Conservation (phyloP, 2,888 invertebrate genomes). For the Zeuzera pyrina region DNA sequence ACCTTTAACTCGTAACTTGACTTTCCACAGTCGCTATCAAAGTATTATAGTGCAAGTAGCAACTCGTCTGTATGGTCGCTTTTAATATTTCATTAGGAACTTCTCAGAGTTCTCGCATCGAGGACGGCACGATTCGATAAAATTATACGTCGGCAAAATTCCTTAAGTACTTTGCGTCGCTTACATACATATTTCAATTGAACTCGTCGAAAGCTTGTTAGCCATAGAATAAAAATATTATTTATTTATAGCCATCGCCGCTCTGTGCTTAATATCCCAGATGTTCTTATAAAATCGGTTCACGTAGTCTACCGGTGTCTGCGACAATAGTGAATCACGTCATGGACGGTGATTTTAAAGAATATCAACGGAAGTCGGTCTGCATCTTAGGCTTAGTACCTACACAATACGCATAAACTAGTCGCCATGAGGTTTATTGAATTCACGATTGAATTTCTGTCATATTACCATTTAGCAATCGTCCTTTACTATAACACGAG, state of each 20-base stretch:
- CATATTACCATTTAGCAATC: too few relatives aligned
- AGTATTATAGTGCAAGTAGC: conserved; percentile 1
- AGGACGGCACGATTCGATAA: conserved; percentile 27
- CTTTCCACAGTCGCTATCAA: too few relatives aligned
- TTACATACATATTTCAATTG: conserved; percentile 30
- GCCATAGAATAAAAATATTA: conserved; percentile 5
- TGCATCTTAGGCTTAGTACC: conserved; percentile 24
- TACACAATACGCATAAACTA: too few relatives aligned
- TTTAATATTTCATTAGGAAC: conserved; percentile 60
- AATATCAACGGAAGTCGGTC: conserved; percentile 44
- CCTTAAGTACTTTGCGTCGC: conserved; percentile 31
- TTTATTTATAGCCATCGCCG: too few relatives aligned
- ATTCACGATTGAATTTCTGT: too few relatives aligned
- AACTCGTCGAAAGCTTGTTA: conserved; percentile 5
- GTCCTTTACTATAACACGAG: too few relatives aligned
- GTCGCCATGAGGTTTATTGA: too few relatives aligned
- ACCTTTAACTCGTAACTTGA: too few relatives aligned
- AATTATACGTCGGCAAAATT: conserved; percentile 44
- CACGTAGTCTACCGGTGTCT: conserved; percentile 14
- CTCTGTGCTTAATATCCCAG: too few relatives aligned
- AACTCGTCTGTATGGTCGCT: background rate
- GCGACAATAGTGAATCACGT: conserved; percentile 52
- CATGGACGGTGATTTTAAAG: conserved; percentile 45
- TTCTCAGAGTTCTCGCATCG: conserved; percentile 29
- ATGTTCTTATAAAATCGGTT: conserved; percentile 1